phyloP scores from a whole-genome alignment of 2,888 invertebrate genomes.

The Aporophyla lueneburgensis region DNA sequence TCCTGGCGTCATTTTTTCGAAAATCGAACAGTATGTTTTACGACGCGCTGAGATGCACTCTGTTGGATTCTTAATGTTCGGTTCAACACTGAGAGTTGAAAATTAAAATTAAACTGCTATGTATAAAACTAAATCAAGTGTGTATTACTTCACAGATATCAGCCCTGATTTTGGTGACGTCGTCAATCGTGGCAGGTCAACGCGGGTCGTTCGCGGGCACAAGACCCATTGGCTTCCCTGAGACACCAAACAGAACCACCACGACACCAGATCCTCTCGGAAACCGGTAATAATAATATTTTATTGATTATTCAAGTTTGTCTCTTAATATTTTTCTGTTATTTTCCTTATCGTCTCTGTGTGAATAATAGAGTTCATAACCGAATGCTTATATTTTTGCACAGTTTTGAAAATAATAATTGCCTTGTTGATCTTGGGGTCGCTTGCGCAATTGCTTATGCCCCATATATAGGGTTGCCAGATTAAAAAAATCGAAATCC shows the following conservation, averaged over 20 bases:
- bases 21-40: too few species aligned
- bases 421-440: neutral
- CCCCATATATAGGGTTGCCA: neutral
- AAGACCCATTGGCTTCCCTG: constrained; percentile 91
- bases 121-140: too few species aligned
- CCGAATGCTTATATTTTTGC: neutral
- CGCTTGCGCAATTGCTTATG: neutral
- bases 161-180: constrained; percentile 70
- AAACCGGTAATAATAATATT: constrained; percentile 79
- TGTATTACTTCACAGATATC: constrained; percentile 58
- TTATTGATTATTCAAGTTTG: neutral
- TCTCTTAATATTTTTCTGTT: neutral
- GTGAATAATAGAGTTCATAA: neutral
- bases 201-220: constrained; percentile 92
- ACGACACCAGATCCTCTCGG: constrained; percentile 74
- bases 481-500: too few species aligned
- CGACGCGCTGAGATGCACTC: too few species aligned
- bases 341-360: constrained; percentile 11
- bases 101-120: too few species aligned
- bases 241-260: constrained; percentile 84
- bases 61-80: too few species aligned
- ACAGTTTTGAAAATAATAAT: neutral
- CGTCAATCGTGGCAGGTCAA: constrained; percentile 85
- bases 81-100: too few species aligned
- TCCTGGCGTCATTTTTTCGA: too few species aligned